These are phyloP conservation scores for Romanogobio albipinnatus DNA, from an alignment of 2,113 vertebrate genomes.

Conservation along the genomic window DNA sequence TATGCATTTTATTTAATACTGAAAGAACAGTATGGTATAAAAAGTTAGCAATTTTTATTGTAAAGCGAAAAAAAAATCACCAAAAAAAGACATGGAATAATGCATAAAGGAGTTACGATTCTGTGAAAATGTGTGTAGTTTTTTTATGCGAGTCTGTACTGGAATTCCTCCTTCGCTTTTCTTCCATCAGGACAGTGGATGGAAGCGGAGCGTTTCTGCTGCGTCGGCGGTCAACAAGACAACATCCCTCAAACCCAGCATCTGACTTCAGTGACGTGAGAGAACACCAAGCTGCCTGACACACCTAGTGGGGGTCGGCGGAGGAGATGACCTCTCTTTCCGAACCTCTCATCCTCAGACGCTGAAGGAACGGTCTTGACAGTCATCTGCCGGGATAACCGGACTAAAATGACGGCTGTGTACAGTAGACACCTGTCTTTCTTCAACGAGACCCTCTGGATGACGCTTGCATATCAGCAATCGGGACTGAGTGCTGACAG, in stretches of 20 bases:
- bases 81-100: not conserved
- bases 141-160: not conserved
- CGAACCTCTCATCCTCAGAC: constrained; percentile 62
- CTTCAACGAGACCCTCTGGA: not conserved
- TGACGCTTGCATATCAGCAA: not conserved
- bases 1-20: not conserved
- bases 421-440: constrained; percentile 22
- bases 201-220: constrained; percentile 47
- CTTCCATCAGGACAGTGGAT: not conserved
- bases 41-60: no score
- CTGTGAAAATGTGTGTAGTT: not conserved
- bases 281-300: not conserved
- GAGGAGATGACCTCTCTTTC: constrained; percentile 60
- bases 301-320: constrained; percentile 47
- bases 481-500: constrained; percentile 1
- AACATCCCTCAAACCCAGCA: constrained; percentile 24
- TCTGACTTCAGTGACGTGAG: constrained; percentile 55
- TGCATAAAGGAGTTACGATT: not conserved
- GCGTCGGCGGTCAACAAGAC: constrained; percentile 56
- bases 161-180: not conserved
- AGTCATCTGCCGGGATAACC: constrained; percentile 57
- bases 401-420: not conserved
- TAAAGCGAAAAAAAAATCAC: no score
- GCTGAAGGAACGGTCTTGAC: constrained; percentile 47
- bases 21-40: not conserved